Evolutionary conservation across 1,140 invertebrate genomes (phyloP), one percentile per base, ranked within the genome.

Genomic region (Bombus soroeensis): DNA sequence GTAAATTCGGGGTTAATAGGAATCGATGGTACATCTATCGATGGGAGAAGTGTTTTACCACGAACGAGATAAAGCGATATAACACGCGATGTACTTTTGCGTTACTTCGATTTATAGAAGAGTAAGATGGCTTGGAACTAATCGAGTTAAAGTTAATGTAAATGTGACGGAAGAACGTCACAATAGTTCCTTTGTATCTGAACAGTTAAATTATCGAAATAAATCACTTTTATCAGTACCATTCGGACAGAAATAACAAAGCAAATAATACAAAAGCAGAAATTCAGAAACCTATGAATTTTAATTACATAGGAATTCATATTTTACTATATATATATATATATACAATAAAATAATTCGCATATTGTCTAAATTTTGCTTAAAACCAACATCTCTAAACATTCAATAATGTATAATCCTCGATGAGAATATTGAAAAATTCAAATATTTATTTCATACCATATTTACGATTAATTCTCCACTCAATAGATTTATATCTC

Each of bases 1-100:
- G 83, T 80, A 41, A 39, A 83, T 85, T 85, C 66, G 53, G 28
- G 12, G 53, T 62, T 71, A 78, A 84, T 78, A 75, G 64, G 15
- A 76, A 47, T 83, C n/a, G 22, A 6, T 47, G 34, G 62, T 32
- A n/a, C 10, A n/a, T 10, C 32, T 22, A 57, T 28, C 25, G 13
- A 18, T 53, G 15, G 15, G 28, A 22, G 4, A 59, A 34, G n/a
- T 1, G 53, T 73, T 71, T 8, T 32, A 28, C 13, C 28, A 2
- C 22, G 25, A 28, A 22, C 5, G 12, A 41, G 43, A 47, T 18
- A 66, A 2, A 6, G 0, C 64, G 64, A 66, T 34, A 18, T 39
- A 28, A 37, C 70, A 15, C 22, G 37, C 34, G 10, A 71, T 12
- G 32, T 9, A 22, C 32, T 68, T 34, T 9, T 22, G 8, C 18